phyloP scores from a whole-genome alignment of 2,113 vertebrate species.

The Neodontobutis hainanensis region DNA sequence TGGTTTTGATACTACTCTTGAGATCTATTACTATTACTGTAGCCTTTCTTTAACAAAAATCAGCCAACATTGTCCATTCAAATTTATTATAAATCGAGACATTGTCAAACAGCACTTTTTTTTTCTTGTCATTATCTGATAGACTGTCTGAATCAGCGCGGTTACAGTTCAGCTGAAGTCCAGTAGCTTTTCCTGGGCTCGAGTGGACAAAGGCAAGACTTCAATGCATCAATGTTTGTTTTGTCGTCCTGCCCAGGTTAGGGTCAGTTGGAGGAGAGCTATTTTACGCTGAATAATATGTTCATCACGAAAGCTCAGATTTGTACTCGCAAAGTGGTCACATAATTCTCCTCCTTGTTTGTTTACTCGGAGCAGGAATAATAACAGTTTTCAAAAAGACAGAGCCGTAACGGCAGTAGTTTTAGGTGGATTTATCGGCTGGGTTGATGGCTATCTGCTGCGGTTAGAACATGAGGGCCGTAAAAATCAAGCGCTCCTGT shows the following conservation, averaged over 20 bases:
- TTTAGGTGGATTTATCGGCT: constrained; percentile 58
- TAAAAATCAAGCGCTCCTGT: constrained; percentile 66
- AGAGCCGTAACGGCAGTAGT: constrained; percentile 52
- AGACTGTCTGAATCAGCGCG: constrained; percentile 40
- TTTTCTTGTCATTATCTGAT: background rate
- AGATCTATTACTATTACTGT: background rate
- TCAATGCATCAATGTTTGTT: constrained; percentile 73
- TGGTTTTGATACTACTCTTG: background rate
- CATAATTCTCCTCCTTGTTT: constrained; percentile 68
- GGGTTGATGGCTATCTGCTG: constrained; percentile 61
- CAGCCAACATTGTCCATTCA: background rate
- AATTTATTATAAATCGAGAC: background rate
- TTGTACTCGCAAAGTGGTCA: constrained; percentile 37
- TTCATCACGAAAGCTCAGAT: constrained; percentile 48
- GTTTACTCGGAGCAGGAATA: constrained; percentile 67
- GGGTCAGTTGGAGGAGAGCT: constrained; percentile 42
- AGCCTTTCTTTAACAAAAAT: too few species aligned
- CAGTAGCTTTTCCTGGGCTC: constrained; percentile 61
- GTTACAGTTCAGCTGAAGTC: constrained; percentile 65
- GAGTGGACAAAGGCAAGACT: constrained; percentile 48
- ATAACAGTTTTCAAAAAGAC: constrained; percentile 55
- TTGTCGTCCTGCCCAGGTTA: constrained; percentile 66
- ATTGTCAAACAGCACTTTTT: background rate
- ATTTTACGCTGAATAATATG: constrained; percentile 60
- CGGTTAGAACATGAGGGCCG: constrained; percentile 42